phyloP scores from a whole-genome alignment of 2,797 vertebrate species.

The Poecilia wingei region DNA sequence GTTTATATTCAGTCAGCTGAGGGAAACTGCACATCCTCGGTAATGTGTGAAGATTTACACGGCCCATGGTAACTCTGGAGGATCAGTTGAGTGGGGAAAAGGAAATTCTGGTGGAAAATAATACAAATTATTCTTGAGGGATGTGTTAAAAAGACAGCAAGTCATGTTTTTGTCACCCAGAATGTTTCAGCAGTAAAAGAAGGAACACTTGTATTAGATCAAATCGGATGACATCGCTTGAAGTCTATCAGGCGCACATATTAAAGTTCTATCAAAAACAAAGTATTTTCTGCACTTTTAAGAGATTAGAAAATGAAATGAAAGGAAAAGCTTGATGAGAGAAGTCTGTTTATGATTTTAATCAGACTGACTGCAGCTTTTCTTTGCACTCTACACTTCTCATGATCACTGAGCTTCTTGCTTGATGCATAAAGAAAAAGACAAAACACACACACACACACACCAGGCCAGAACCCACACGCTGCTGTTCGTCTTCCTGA shows the following conservation, averaged over 20 bases:
- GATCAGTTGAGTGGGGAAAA: too few species aligned
- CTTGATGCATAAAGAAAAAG: constrained; percentile 26
- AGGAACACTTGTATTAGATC: neutral
- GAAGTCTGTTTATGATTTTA: constrained; percentile 25
- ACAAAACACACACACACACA: neutral
- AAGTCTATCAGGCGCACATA: too few species aligned
- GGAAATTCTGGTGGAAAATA: neutral
- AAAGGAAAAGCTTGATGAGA: constrained; percentile 23
- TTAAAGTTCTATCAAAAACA: neutral
- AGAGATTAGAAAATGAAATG: neutral
- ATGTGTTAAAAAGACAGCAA: neutral
- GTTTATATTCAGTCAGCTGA: neutral
- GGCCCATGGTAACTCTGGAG: neutral
- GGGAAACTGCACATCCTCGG: neutral
- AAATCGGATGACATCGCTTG: neutral
- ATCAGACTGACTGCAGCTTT: constrained; percentile 37
- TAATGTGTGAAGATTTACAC: neutral
- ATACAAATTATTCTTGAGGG: neutral
- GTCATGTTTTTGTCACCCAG: neutral
- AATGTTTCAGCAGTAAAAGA: neutral
- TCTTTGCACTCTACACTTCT: constrained; percentile 36
- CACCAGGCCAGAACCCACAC: constrained; percentile 32
- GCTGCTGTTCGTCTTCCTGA: constrained; percentile 30
- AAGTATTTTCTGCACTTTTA: neutral
- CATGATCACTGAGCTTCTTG: constrained; percentile 32